Conservation (phyloP, 2,797 vertebrate genomes). For the Okamejei kenojei region DNA sequence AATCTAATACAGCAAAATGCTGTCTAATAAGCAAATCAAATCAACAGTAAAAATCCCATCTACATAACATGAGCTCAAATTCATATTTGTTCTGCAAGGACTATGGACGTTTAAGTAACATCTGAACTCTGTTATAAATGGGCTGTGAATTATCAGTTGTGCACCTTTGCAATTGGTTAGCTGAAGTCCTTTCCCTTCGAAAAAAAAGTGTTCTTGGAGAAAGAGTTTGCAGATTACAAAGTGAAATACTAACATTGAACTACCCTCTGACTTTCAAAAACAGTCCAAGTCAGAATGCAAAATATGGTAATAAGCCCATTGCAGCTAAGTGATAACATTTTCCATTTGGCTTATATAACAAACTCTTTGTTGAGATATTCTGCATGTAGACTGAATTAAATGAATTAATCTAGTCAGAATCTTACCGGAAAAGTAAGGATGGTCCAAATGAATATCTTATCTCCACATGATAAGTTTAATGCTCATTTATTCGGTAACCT, state of each 20-base stretch:
- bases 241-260: neutral
- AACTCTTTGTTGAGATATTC: neutral
- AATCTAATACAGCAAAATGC: neutral
- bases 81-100: neutral
- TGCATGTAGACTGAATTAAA: neutral
- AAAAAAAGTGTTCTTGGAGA: neutral
- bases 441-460: neutral
- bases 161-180: neutral
- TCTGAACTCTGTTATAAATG: neutral
- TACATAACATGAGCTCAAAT: neutral
- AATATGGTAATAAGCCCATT: neutral
- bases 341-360: neutral
- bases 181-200: neutral
- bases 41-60: too few relatives aligned
- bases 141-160: neutral
- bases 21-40: neutral
- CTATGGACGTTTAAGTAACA: neutral
- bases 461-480: neutral
- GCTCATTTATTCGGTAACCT: neutral
- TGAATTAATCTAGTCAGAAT: neutral
- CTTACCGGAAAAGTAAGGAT: neutral
- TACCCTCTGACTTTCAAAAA: neutral
- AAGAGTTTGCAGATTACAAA: neutral
- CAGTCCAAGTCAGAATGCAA: neutral
- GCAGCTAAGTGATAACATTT: neutral